Evolutionary conservation across 2,797 vertebrate species (phyloP), one percentile per base, ranked within the genome.

Genomic region (Apogon hyalosoma): DNA sequence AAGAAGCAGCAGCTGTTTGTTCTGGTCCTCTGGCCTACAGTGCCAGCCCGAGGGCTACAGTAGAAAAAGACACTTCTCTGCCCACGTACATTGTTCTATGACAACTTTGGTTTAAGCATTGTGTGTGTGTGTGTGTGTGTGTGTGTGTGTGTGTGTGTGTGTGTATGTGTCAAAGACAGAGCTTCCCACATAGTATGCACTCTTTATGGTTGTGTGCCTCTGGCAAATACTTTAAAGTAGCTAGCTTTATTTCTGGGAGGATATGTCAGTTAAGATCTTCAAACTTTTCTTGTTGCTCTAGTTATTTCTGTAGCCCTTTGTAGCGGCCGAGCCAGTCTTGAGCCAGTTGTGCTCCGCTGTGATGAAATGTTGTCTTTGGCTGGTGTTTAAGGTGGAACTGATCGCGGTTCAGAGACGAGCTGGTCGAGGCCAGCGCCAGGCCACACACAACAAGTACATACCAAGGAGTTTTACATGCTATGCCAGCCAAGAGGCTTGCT

Each of bases 371-470:
- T 90, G 83, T 85, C 75, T 82, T 90, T 90, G 89, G 87, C 89
- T 12, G 69, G 40, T 0, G 69, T 69, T 77, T 76, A 73, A 87
- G 86, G 85, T 88, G 80, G 84, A 89, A 85, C 87, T 68, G 84
- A 90, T 87, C 54, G 57, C 1, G 80, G 85, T 77, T 83, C 78
- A 73, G 73, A 82, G 84, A 80, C 69, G 60, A 84, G 72, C 78
- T 72, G 87, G 85, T 82, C 59, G 55, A 84, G 82, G 87, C 75
- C 84, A 88, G 79, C 52, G 82, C 71, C 84, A 79, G 81, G 87
- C 87, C 86, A 85, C 87, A 88, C 87, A 88, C 87, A 85, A 87
- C 86, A 87, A 87, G 80, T 82, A 62, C 80, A 88, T 86, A 84
- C 86, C 86, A 60, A 71, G 62, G 68, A 80, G 79, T 65, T 84